Conservation (phyloP, 2,888 invertebrate genomes). For the Agapostemon virescens region DNA sequence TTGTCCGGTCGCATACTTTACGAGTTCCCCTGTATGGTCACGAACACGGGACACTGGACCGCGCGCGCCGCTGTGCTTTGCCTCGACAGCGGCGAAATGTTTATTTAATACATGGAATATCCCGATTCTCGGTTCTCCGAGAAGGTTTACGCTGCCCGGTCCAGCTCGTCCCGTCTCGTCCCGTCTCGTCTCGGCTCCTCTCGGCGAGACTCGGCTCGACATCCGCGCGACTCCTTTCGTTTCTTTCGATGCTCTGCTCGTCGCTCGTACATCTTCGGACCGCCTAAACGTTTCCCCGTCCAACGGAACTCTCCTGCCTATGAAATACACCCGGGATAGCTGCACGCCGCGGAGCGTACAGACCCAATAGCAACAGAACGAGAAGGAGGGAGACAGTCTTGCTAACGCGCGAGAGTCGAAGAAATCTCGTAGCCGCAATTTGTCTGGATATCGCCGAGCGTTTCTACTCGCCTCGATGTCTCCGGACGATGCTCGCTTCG, state of each 20-base stretch:
- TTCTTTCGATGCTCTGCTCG: constrained; percentile 21
- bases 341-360: background rate
- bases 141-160: constrained; percentile 19
- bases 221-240: constrained; percentile 15
- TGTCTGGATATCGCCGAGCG: background rate
- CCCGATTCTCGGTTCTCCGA: constrained; percentile 34
- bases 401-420: background rate
- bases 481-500: background rate
- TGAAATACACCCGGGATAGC: constrained; percentile 5
- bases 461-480: background rate
- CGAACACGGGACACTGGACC: constrained; percentile 59
- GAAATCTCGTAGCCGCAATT: background rate
- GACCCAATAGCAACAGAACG: too few relatives aligned
- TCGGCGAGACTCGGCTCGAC: background rate
- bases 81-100: constrained; percentile 62
- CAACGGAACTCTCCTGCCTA: background rate
- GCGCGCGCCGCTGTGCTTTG: constrained; percentile 35
- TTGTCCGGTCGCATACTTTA: constrained; percentile 65
- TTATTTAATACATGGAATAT: constrained; percentile 65
- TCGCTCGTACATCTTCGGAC: constrained; percentile 22
- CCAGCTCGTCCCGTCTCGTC: too few relatives aligned
- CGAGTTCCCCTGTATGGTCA: constrained; percentile 69
- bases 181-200: background rate
- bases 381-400: background rate
- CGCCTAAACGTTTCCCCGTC: constrained; percentile 28